Conservation (phyloP, 2,113 vertebrate genomes). For the Tiliqua scincoides region DNA sequence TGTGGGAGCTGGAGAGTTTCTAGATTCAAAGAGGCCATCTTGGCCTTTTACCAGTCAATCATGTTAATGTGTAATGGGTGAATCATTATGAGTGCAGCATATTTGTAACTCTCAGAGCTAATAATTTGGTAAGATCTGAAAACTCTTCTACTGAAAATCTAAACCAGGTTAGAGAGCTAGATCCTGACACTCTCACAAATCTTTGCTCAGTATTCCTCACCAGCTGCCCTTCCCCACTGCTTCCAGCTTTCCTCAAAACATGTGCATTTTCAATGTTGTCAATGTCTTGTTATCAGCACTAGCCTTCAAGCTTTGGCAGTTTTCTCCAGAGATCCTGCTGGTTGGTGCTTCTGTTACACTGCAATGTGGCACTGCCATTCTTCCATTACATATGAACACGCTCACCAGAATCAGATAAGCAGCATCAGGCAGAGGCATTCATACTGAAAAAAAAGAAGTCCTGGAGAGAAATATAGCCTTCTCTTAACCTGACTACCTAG, state of each 20-base stretch:
- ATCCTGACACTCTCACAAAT: slow-evolving; percentile 9
- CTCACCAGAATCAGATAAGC: slow-evolving; percentile 28
- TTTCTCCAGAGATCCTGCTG: slow-evolving; percentile 32
- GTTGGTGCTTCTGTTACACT: slow-evolving; percentile 23
- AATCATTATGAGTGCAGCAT: not conserved
- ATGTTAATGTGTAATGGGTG: not conserved
- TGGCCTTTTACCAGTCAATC: not conserved
- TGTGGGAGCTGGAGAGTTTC: not conserved
- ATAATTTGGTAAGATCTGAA: not conserved
- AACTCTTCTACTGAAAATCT: not conserved
- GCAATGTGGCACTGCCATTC: slow-evolving; percentile 33
- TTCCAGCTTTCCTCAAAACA: slow-evolving; percentile 15
- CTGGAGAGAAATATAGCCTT: not conserved
- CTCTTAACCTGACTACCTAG: not conserved
- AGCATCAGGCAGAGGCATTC: slow-evolving; percentile 13
- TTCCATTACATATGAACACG: slow-evolving; percentile 28
- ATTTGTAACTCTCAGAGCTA: not conserved
- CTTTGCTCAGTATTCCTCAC: not conserved
- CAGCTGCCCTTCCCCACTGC: slow-evolving; percentile 1
- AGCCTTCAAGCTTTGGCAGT: slow-evolving; percentile 31
- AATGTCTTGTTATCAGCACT: slow-evolving; percentile 31
- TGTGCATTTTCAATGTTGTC: slow-evolving; percentile 32
- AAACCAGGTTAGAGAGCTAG: not conserved
- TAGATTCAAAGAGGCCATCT: not conserved
- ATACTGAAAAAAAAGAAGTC: slow-evolving; percentile 11